Evolutionary conservation across 2,888 invertebrate species (phyloP), one percentile per base, ranked within the genome.

Genomic region (Plagodis dolabraria): DNA sequence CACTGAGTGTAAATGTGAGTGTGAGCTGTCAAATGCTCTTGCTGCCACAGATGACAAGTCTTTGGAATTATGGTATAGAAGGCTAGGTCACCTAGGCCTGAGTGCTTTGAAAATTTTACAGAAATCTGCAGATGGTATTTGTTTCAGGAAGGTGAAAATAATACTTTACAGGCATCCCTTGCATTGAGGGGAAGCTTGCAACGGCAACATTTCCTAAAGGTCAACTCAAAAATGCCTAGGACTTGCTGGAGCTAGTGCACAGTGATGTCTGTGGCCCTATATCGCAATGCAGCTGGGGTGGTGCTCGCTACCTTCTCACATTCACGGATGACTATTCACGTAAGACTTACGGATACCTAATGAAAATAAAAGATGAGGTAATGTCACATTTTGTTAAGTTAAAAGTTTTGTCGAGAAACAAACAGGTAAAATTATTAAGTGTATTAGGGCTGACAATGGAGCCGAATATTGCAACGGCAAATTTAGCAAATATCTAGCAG

Each of bases 351-450:
- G 47, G 33, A 47, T 47, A 47, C n/a, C 34, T 47, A 9, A 7
- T 47, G 33, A n/a, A 33, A 6, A 33, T 10, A 8, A 47, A 47
- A 10, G 6, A 10, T 10, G 6, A 47, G 47, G 22, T 40, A 9
- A 22, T 22, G 10, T 35, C 22, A 1, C 5, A 5, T 10, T 50
- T 50, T 33, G n/a, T 42, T n/a, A 7, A 50, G 63, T 60, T 48
- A 49, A 60, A 33, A 38, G 5, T 6, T 10, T 53, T 2, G 61
- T 57, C 5, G 62, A 62, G 51, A 54, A 51, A 12, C 51, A 65
- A 43, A 60, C 52, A 5, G 46, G 34, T 22, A 33, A n/a, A 6
- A 48, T 48, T 38, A 47, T 65, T 1, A 57, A 61, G 45, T 33
- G 9, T 0, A 5, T 66, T 5, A 7, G 36, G 7, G 6, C 36